Evolutionary conservation across 2,888 invertebrate genomes (phyloP).

Genomic region (Sphinx pinastri): DNA sequence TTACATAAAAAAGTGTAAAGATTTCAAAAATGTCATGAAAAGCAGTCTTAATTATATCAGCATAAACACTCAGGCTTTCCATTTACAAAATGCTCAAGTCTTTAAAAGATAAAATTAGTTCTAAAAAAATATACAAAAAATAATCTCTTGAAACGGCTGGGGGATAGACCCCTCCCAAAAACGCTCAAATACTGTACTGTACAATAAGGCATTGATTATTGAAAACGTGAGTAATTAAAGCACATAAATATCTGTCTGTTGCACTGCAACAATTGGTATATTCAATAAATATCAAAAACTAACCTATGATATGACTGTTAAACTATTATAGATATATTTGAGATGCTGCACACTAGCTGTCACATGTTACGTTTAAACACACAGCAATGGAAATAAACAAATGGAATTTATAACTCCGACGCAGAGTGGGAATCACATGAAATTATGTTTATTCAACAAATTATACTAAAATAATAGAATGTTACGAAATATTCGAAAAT

Average conservation of each 20-base stretch:
- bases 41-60: slow-evolving; percentile 42
- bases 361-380: neutral
- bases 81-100: slow-evolving; percentile 28
- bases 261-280: slow-evolving; percentile 26
- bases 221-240: neutral
- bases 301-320: slow-evolving; percentile 52
- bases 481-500: neutral
- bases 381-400: neutral
- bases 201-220: slow-evolving; percentile 8
- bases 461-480: slow-evolving; percentile 18
- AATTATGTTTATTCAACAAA: neutral
- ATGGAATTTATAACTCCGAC: neutral
- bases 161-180: neutral
- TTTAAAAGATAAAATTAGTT: slow-evolving; percentile 1
- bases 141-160: neutral
- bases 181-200: slow-evolving; percentile 15
- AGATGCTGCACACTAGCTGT: slow-evolving; percentile 19
- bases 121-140: slow-evolving; percentile 24
- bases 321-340: slow-evolving; percentile 27
- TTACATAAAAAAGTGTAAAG: slow-evolving; percentile 35
- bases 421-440: neutral
- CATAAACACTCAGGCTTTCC: slow-evolving; percentile 23
- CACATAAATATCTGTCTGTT: slow-evolving; percentile 6
- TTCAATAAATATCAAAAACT: slow-evolving; percentile 38
- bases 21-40: slow-evolving; percentile 39